A percentile compares a stretch with the other conserved stretches of the same genome.
These are phyloP conservation scores for Drosophila macrospina DNA, from an alignment of 2,888 invertebrate genomes.

Conservation along the genomic window DNA sequence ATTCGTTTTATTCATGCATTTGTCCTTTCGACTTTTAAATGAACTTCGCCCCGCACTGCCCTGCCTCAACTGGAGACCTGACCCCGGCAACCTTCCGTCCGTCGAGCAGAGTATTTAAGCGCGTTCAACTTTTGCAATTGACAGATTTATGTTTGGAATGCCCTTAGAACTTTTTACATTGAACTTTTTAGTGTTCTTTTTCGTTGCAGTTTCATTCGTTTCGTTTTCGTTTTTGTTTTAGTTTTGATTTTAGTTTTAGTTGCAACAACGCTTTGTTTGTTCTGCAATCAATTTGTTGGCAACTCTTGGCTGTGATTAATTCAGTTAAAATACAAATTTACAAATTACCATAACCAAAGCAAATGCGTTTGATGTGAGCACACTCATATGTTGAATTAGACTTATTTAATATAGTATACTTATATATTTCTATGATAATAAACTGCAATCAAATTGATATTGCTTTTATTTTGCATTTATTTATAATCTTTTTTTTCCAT, in stretches of 20 bases:
- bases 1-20: conserved; percentile 71
- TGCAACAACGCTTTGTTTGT: not conserved
- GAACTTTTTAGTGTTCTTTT: conserved; percentile 19
- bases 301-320: conserved; percentile 31
- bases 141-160: conserved; percentile 68
- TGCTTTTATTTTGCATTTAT: conserved; percentile 65
- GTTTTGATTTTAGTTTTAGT: conserved; percentile 3
- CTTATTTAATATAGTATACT: conserved; percentile 2
- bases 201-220: not conserved
- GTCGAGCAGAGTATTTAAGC: conserved; percentile 57
- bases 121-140: conserved; percentile 71
- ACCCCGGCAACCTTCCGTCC: conserved; percentile 4
- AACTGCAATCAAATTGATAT: conserved; percentile 44
- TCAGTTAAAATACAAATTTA: conserved; percentile 20
- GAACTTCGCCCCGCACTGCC: conserved; percentile 63
- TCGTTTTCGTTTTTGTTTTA: conserved; percentile 1
- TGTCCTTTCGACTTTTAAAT: conserved; percentile 79
- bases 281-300: conserved; percentile 11
- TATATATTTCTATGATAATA: conserved; percentile 32
- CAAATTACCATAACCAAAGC: conserved; percentile 45
- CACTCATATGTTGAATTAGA: not conserved
- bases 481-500: conserved; percentile 40
- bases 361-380: conserved; percentile 37
- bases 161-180: conserved; percentile 22
- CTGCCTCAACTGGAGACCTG: conserved; percentile 20